Evolutionary conservation across 2,113 vertebrate genomes (phyloP).

Genomic region (Festucalex cinctus): DNA sequence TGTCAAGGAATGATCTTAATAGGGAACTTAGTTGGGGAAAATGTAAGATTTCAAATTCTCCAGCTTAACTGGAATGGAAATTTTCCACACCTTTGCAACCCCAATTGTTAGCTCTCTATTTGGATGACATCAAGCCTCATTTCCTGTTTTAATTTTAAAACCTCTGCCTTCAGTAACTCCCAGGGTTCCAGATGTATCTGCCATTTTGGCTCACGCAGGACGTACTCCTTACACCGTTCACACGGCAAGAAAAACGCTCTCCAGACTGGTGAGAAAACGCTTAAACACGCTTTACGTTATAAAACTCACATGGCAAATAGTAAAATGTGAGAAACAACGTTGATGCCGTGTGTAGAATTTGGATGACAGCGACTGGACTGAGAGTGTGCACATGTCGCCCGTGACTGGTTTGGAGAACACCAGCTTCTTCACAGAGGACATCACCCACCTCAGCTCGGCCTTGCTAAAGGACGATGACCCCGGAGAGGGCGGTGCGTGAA

Average conservation of each 20-base stretch:
- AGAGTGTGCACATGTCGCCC: constrained; percentile 72
- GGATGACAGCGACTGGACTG: constrained; percentile 86
- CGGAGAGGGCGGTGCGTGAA: constrained; percentile 83
- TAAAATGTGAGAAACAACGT: background rate
- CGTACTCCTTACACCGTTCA: constrained; percentile 50
- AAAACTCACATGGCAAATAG: background rate
- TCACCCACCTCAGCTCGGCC: constrained; percentile 81
- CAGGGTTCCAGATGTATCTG: constrained; percentile 57
- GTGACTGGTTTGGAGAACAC: constrained; percentile 71
- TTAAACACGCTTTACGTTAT: background rate
- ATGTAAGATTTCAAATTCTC: background rate
- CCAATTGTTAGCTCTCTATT: background rate
- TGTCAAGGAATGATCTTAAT: too few relatives aligned
- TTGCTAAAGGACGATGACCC: constrained; percentile 92
- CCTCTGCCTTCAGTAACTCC: constrained; percentile 54
- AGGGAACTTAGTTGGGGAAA: too few relatives aligned
- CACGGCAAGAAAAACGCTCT: constrained; percentile 29
- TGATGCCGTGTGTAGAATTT: constrained; percentile 63
- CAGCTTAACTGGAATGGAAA: too few relatives aligned
- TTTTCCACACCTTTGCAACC: background rate
- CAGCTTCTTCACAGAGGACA: constrained; percentile 78
- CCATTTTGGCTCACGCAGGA: constrained; percentile 49
- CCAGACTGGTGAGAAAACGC: constrained; percentile 35
- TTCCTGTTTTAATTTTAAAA: background rate
- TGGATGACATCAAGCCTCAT: background rate